These are phyloP conservation scores for Leptinotarsa texana DNA, from an alignment of 1,140 invertebrate genomes.

Conservation along the genomic window DNA sequence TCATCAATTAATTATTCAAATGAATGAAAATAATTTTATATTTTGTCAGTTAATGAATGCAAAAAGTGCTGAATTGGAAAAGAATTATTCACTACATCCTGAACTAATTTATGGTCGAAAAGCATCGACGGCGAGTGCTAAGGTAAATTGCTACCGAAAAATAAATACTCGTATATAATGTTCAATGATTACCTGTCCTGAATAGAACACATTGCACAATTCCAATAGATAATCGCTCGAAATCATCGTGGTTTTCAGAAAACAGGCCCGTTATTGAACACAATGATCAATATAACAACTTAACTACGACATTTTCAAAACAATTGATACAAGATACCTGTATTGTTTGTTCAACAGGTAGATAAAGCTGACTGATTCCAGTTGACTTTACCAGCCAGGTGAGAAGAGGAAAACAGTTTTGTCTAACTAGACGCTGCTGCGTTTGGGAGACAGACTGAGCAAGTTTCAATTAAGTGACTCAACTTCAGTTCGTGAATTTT, in stretches of 20 bases:
- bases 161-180: too few relatives aligned
- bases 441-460: too few relatives aligned
- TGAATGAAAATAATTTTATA: too few relatives aligned
- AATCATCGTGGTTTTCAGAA: constrained; percentile 59
- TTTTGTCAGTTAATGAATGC: too few relatives aligned
- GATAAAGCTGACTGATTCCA: constrained; percentile 14
- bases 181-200: constrained; percentile 70
- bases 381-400: constrained; percentile 18
- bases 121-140: too few relatives aligned
- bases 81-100: too few relatives aligned
- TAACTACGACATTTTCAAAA: not conserved
- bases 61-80: too few relatives aligned
- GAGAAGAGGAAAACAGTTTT: constrained; percentile 16
- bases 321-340: not conserved
- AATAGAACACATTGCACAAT: constrained; percentile 85
- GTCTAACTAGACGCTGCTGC: not conserved
- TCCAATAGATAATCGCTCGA: constrained; percentile 84
- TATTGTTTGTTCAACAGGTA: constrained; percentile 18
- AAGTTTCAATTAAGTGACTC: too few relatives aligned
- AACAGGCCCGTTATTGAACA: constrained; percentile 11
- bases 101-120: too few relatives aligned
- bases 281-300: not conserved
- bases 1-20: too few relatives aligned
- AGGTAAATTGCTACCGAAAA: too few relatives aligned
- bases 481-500: too few relatives aligned